Base-by-base conservation (phyloP, 2,888 invertebrate genomes). In the Pristionchus fissidentatus region DNA sequence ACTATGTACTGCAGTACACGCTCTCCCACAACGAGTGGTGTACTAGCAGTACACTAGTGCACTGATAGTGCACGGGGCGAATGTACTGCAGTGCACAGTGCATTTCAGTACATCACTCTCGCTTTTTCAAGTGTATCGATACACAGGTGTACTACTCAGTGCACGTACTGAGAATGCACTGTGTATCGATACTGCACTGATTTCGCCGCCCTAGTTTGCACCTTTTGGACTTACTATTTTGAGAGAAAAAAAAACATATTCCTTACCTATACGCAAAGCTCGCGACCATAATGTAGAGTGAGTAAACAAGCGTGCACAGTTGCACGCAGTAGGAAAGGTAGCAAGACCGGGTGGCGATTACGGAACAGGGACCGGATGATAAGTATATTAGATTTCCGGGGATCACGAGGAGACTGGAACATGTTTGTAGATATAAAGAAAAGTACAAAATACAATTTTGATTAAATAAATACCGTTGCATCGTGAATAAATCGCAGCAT, bases 401-500 rank as follows among this genome's bases (percentile, higher is more conserved):
- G 4, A 43, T 26, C 10, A 70, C 70, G 0, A 70, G 43, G 15
- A 70, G 15, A 0, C 70, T 70, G 41, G 26, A 41, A 15, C 8
- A 2, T n/a, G 26, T 55, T 19, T 55, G 19, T n/a, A 1, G 26
- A 19, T 10, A 52, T 5, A 4, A 22, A 10, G 3, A 52, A 10
- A 22, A 19, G n/a, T 10, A 52, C 4, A 52, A 52, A 55, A 55
- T n/a, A n/a, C 13, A 32, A 60, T 1, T 32, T 3, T 60, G 32
- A 32, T 60, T 32, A 32, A 60, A 1, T 15, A 1, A 60, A 19
- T 19, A 66, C 62, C 62, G 35, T 0, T 66, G 62, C 62, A 22
- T 38, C 62, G 62, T 66, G 62, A 66, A 66, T 32, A 66, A 66
- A 66, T 66, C 62, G 7, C 62, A 15, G 62, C 35, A 22, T 8